Evolutionary conservation across 2,888 invertebrate species (phyloP).

Genomic region (Magallana nippona): DNA sequence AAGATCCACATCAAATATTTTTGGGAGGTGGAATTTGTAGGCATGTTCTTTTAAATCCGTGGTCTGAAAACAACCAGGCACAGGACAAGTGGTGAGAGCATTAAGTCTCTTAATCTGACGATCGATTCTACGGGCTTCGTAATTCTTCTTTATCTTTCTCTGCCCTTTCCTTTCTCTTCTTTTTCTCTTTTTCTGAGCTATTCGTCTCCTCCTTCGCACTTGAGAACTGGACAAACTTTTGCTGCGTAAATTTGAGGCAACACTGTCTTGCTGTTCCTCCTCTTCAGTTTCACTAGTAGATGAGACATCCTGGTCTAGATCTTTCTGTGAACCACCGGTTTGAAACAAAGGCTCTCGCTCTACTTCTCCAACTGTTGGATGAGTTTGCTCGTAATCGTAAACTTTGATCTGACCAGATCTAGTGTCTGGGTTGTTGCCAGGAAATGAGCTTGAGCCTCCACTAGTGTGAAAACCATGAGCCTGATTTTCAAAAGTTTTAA

Average conservation of each 20-base stretch:
- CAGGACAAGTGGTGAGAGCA: neutral
- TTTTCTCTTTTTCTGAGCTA: neutral
- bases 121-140: conserved; percentile 5
- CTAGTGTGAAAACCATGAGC: no score
- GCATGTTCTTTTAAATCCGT: neutral
- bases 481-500: neutral
- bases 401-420: neutral
- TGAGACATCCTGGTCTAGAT: neutral
- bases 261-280: neutral
- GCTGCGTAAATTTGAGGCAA: neutral
- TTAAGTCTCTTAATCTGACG: conserved; percentile 15
- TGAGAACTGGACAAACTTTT: neutral
- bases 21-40: neutral
- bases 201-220: neutral
- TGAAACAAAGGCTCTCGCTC: neutral
- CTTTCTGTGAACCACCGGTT: neutral
- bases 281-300: neutral
- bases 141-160: neutral
- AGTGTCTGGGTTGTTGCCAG: neutral
- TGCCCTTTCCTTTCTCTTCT: neutral
- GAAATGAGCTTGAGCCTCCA: neutral
- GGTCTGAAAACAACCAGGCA: neutral
- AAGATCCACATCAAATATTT: conserved; percentile 23
- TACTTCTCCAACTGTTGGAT: neutral
- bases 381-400: neutral